A percentile compares a stretch with the other conserved stretches of the same genome.
Conservation (phyloP, 2,888 invertebrate genomes). For the Choristoneura rosaceana region DNA sequence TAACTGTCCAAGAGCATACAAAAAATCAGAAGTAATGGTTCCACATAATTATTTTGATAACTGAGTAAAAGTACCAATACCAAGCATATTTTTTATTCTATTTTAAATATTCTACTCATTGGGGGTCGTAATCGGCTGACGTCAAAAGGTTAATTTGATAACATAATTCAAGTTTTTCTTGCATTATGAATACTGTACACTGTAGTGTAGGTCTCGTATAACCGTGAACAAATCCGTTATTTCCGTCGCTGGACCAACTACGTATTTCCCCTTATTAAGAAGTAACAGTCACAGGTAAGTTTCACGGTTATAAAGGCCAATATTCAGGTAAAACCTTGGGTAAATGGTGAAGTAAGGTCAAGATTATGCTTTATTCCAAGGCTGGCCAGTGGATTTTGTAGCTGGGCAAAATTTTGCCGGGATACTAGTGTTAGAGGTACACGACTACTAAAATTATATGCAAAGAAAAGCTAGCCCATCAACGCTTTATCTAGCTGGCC, state of each 20-base stretch:
- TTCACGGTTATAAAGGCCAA: conserved; percentile 25
- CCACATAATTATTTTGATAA: too few species aligned
- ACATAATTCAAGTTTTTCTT: neutral
- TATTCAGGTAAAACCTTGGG: conserved; percentile 17
- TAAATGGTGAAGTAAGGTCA: too few species aligned
- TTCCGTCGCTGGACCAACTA: conserved; percentile 21
- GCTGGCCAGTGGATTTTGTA: too few species aligned
- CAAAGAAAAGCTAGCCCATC: too few species aligned
- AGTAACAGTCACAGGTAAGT: conserved; percentile 17
- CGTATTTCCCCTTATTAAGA: conserved; percentile 29
- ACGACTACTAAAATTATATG: too few species aligned
- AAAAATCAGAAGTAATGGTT: too few species aligned
- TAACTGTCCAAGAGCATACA: too few species aligned
- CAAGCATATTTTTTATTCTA: too few species aligned
- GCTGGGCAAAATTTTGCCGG: too few species aligned
- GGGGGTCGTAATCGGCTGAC: neutral
- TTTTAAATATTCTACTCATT: neutral
- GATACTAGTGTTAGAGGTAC: too few species aligned
- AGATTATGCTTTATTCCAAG: neutral
- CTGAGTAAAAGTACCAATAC: too few species aligned
- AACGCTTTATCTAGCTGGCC: too few species aligned
- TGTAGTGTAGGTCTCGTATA: conserved; percentile 1
- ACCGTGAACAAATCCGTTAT: conserved; percentile 29
- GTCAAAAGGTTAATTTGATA: neutral
- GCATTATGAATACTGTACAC: neutral